Base-by-base conservation (phyloP, 1,140 invertebrate species). In the Drosophila sechellia region DNA sequence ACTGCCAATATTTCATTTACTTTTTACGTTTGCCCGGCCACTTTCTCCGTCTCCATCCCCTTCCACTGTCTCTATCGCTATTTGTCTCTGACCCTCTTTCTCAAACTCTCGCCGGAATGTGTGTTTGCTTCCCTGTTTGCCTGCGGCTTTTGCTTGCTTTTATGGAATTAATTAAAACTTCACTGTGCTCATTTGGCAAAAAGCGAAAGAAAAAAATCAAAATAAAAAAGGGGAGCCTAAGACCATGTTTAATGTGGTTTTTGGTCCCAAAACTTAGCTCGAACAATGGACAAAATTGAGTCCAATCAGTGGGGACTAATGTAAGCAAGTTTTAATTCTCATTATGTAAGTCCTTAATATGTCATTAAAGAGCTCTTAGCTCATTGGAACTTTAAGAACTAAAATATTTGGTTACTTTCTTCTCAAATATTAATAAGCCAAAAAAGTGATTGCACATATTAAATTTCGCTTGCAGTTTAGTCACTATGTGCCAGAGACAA, bases 111-210 rank as follows among this genome's bases (percentile, higher is more conserved):
- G 20, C 17, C 39, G 17, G 27, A 58, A 74, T 61, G 69, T 72
- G 50, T 83, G 45, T 55, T 55, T 70, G 70, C 73, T 50, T 66
- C 43, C 53, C 66, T 85, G 81, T 85, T 87, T 81, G 83, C 81
- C 70, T 86, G 84, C 63, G 83, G 83, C 83, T 77, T 86, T 65
- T 68, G 42, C 84, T 79, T 87, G 84, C 81, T 83, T 79, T 87
- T 87, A 89, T 74, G 76, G 84, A 84, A 89, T 89, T 87, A 83
- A 87, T 87, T 87, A 87, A 89, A 87, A 87, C 79, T 87, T 87
- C 64, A 39, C 56, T 70, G 61, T 57, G 71, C 80, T 79, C 71
- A 79, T 76, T 83, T 74, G 50, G 58, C 42, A 22, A 48, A 48
- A 78, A 49, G 35, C 40, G 17, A 43, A 63, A 43, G 70, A 60